Conservation (phyloP, 2,113 vertebrate genomes). For the Nycticryphes semicollaris region DNA sequence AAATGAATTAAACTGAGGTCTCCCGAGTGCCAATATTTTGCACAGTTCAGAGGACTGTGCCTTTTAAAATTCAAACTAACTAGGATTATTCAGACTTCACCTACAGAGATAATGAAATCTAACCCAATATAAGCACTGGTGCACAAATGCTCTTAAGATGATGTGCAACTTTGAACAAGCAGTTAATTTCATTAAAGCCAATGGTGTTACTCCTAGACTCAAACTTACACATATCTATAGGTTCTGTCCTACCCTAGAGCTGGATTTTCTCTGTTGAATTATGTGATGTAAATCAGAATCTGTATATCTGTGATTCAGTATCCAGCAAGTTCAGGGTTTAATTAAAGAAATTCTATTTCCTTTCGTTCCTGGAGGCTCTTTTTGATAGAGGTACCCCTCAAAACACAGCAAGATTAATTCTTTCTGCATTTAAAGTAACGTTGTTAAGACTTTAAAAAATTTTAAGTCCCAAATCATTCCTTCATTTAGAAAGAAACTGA, state of each 20-base stretch:
- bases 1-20: background rate
- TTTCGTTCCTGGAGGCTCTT: background rate
- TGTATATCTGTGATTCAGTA: background rate
- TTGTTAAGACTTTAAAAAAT: background rate
- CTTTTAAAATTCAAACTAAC: background rate
- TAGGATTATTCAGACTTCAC: constrained; percentile 4
- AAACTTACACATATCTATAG: background rate
- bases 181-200: background rate
- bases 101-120: constrained; percentile 1
- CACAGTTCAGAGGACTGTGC: background rate
- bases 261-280: background rate
- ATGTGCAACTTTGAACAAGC: background rate
- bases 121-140: background rate
- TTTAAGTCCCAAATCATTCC: background rate
- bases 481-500: background rate
- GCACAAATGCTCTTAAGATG: background rate
- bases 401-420: background rate
- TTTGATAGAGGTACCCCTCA: background rate
- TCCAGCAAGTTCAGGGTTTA: background rate
- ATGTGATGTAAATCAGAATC: background rate
- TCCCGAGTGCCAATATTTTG: background rate
- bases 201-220: background rate
- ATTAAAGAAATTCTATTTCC: constrained; percentile 19
- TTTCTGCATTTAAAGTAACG: background rate
- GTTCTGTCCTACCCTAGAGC: background rate